Conservation (phyloP, 2,113 vertebrate genomes). For the Calyptomena viridis region DNA sequence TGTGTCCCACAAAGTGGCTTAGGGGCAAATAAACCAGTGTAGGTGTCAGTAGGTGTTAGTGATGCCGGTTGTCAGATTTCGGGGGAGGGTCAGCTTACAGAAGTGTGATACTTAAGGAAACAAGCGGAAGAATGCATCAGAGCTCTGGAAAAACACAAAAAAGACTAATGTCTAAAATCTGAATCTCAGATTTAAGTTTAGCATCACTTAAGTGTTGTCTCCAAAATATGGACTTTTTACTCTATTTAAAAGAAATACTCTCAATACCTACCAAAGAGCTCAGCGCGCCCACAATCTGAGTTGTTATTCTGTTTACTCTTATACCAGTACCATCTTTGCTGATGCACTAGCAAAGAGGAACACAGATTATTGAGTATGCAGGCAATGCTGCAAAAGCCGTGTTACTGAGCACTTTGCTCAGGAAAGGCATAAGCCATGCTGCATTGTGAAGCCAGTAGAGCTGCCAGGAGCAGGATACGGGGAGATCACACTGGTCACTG, state of each 20-base stretch:
- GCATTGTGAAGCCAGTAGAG: not conserved
- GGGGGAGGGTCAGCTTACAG: not conserved
- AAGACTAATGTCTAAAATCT: not conserved
- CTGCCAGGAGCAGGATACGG: not conserved
- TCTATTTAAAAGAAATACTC: not conserved
- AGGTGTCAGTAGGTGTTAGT: not conserved
- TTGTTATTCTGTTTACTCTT: not conserved
- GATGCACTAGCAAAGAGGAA: not conserved
- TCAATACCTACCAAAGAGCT: not conserved
- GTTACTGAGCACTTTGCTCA: not conserved
- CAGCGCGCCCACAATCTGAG: not conserved
- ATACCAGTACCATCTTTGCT: not conserved
- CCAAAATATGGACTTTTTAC: not conserved
- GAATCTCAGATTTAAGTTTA: not conserved
- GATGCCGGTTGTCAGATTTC: not conserved
- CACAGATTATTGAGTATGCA: not conserved
- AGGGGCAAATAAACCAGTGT: not conserved
- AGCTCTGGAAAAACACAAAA: not conserved
- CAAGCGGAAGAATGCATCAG: not conserved
- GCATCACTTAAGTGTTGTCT: not conserved
- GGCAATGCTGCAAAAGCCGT: not conserved
- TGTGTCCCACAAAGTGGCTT: not conserved
- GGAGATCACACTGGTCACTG: accelerated
- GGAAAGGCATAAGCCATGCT: not conserved
- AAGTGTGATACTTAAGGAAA: not conserved